Evolutionary conservation across 1,140 invertebrate genomes (phyloP).

Genomic region (Apis dorsata): DNA sequence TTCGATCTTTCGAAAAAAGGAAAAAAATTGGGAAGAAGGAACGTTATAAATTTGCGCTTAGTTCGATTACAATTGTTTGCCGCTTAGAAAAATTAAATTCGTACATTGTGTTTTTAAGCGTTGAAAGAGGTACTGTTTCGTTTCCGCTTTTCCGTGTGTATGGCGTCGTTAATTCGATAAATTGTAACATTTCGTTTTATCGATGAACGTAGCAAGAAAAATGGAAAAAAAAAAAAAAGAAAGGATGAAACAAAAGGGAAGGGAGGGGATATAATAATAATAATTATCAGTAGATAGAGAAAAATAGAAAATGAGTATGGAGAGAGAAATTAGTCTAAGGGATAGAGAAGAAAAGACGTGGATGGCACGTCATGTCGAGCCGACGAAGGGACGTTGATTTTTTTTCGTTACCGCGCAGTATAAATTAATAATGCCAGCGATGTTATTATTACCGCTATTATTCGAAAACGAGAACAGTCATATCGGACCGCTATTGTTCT

Average conservation of each 20-base stretch:
- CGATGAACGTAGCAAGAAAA: slow-evolving; percentile 4
- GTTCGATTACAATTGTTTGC: neutral
- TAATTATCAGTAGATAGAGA: neutral
- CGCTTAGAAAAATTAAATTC: neutral
- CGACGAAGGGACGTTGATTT: slow-evolving; percentile 32
- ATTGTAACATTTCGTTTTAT: slow-evolving; percentile 23
- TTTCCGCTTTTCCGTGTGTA: slow-evolving; percentile 21
- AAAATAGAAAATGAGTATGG: neutral
- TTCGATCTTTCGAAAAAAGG: neutral
- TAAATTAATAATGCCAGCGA: slow-evolving; percentile 29
- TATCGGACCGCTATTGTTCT: neutral
- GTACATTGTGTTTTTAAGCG: slow-evolving; percentile 23
- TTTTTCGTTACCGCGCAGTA: slow-evolving; percentile 49
- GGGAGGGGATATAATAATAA: neutral
- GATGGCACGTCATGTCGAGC: neutral
- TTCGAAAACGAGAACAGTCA: slow-evolving; percentile 1
- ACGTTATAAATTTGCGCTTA: slow-evolving; percentile 6
- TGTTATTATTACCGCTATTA: slow-evolving; percentile 25
- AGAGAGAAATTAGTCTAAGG: slow-evolving; percentile 9
- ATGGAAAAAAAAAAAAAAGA: neutral
- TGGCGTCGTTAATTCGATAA: neutral
- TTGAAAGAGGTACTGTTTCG: slow-evolving; percentile 7
- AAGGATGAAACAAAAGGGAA: neutral
- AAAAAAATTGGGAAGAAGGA: neutral
- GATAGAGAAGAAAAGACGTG: neutral